Percentiles rank a stretch among this genome's conserved stretches.
Conservation (phyloP, 2,113 vertebrate genomes). For the Pachypanchax playfairii region DNA sequence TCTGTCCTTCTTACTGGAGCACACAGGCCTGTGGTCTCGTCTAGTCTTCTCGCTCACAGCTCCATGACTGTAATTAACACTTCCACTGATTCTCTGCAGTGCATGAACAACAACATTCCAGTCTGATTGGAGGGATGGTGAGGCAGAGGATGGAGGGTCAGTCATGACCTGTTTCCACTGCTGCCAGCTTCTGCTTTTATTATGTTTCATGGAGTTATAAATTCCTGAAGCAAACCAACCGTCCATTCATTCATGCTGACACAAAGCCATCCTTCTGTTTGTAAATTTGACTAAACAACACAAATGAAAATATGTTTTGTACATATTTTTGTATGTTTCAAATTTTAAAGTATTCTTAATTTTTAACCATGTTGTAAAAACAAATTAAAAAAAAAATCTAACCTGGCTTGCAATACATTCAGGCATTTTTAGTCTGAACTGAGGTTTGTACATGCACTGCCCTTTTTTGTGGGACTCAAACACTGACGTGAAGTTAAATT, state of each 20-base stretch:
- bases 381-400: not conserved
- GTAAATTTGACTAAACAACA: too few species aligned
- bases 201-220: slow-evolving; percentile 30
- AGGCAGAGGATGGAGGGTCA: slow-evolving; percentile 38
- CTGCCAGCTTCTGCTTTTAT: slow-evolving; percentile 59
- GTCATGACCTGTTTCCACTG: slow-evolving; percentile 53
- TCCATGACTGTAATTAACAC: slow-evolving; percentile 79
- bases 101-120: slow-evolving; percentile 81
- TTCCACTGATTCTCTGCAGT: slow-evolving; percentile 64
- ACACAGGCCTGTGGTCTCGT: slow-evolving; percentile 66
- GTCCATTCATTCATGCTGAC: not conserved
- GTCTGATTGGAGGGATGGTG: slow-evolving; percentile 63
- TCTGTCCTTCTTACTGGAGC: slow-evolving; percentile 53
- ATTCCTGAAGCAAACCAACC: slow-evolving; percentile 2
- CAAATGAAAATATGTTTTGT: too few species aligned
- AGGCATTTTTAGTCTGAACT: slow-evolving; percentile 51
- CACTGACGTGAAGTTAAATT: slow-evolving; percentile 35
- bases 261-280: too few species aligned
- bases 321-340: too few species aligned
- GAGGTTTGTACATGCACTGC: slow-evolving; percentile 39
- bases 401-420: slow-evolving; percentile 28
- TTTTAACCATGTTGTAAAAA: too few species aligned
- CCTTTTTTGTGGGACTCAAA: slow-evolving; percentile 46
- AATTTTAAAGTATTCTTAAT: too few species aligned
- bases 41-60: slow-evolving; percentile 70